Conservation (phyloP, 2,797 vertebrate species). For the Octomys mimax region DNA sequence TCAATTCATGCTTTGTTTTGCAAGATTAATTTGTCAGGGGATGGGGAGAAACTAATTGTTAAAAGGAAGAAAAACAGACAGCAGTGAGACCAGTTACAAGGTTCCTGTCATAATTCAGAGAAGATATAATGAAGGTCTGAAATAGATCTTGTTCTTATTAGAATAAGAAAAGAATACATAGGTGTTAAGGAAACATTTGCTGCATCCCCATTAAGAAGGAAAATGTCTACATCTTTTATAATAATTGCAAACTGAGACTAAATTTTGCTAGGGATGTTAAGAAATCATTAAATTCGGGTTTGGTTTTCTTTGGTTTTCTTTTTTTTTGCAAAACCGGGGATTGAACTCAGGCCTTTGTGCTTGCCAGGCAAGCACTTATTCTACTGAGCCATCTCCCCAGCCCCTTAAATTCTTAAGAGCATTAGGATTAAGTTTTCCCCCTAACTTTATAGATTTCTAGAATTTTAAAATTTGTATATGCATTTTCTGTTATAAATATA, state of each 20-base stretch:
- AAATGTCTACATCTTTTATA: background rate
- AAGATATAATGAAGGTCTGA: constrained; percentile 55
- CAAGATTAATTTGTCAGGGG: constrained; percentile 23
- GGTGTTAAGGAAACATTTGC: background rate
- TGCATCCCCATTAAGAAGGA: constrained; percentile 28
- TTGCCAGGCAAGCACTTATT: too few relatives aligned
- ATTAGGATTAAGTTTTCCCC: background rate
- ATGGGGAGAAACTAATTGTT: background rate
- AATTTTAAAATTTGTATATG: constrained; percentile 10
- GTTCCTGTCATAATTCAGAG: background rate
- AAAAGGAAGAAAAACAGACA: constrained; percentile 32
- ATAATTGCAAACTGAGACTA: constrained; percentile 38
- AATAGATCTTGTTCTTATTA: constrained; percentile 24
- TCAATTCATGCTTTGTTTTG: constrained; percentile 12
- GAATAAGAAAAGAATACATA: constrained; percentile 18
- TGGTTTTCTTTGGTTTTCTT: too few relatives aligned
- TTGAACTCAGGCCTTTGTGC: too few relatives aligned
- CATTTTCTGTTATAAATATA: background rate
- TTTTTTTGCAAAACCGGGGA: too few relatives aligned
- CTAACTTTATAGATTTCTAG: constrained; percentile 42
- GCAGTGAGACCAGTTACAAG: constrained; percentile 30
- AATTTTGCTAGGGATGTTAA: constrained; percentile 8
- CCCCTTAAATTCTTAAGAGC: background rate
- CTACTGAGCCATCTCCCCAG: too few relatives aligned
- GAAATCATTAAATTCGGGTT: constrained; percentile 3